These are phyloP conservation scores for Emydura subglobosa DNA, from an alignment of 2,113 vertebrate species.

Conservation along the genomic window DNA sequence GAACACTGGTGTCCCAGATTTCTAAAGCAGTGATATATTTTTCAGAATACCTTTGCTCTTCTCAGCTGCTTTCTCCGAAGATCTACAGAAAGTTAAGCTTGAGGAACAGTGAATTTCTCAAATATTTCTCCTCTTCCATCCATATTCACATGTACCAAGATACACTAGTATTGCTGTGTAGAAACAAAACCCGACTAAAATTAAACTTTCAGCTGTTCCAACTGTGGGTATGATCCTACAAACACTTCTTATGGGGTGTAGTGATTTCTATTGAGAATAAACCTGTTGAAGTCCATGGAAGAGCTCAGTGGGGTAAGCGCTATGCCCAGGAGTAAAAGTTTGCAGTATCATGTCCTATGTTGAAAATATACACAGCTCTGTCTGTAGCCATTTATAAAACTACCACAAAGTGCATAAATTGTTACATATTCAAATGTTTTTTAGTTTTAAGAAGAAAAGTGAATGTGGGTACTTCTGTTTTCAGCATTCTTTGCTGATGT, in stretches of 20 bases:
- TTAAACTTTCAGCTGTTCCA: not conserved
- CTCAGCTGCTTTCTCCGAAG: not conserved
- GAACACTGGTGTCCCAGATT: not conserved
- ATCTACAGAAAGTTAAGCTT: not conserved
- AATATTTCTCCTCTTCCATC: not conserved
- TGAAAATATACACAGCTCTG: not conserved
- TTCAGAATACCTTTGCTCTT: not conserved
- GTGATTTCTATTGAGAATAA: not conserved
- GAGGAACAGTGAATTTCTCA: not conserved
- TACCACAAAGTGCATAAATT: not conserved
- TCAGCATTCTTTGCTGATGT: not conserved
- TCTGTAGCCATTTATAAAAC: not conserved
- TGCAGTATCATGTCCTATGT: not conserved
- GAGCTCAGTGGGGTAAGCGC: not conserved
- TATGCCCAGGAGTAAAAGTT: not conserved
- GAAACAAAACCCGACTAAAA: not conserved
- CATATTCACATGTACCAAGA: not conserved
- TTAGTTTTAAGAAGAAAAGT: accelerated
- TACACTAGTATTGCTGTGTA: not conserved
- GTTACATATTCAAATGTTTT: not conserved
- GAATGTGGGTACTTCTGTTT: not conserved
- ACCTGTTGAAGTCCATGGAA: not conserved
- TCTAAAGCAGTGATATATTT: not conserved
- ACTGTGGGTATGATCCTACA: not conserved
- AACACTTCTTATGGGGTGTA: not conserved